Evolutionary conservation across 2,888 invertebrate species (phyloP).

Genomic region (Axea sp.): DNA sequence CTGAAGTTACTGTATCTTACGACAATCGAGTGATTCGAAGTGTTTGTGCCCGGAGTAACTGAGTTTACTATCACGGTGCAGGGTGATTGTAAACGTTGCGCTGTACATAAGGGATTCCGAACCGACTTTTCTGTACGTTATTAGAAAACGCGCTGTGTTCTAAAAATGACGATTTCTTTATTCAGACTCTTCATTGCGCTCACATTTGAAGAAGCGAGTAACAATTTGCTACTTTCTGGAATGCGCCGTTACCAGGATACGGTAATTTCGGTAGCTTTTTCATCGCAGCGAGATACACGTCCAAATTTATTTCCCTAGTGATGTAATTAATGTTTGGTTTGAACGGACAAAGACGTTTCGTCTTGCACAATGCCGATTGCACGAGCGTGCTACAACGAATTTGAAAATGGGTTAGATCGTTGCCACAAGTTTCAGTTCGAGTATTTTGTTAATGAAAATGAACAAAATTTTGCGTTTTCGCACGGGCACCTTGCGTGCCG

Average conservation of each 20-base stretch:
- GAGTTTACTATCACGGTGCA: conserved; percentile 4
- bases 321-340: too few relatives aligned
- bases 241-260: too few relatives aligned
- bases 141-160: neutral
- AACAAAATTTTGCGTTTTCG: too few relatives aligned
- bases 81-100: neutral
- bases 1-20: conserved; percentile 17
- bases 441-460: too few relatives aligned
- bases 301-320: conserved; percentile 4
- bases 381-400: neutral
- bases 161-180: too few relatives aligned
- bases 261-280: conserved; percentile 14
- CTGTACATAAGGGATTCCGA: neutral
- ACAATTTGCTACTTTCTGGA: too few relatives aligned
- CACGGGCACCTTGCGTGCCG: conserved; percentile 5
- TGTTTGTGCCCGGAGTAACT: neutral
- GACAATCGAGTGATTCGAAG: conserved; percentile 3
- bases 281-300: too few relatives aligned
- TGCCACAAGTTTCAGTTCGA: too few relatives aligned
- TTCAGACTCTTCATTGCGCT: too few relatives aligned
- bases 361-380: conserved; percentile 3
- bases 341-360: neutral
- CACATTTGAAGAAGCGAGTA: too few relatives aligned
- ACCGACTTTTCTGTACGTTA: neutral
- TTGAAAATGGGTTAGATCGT: too few relatives aligned